Evolutionary conservation across 2,113 vertebrate species (phyloP).

Genomic region (Labrus mixtus): DNA sequence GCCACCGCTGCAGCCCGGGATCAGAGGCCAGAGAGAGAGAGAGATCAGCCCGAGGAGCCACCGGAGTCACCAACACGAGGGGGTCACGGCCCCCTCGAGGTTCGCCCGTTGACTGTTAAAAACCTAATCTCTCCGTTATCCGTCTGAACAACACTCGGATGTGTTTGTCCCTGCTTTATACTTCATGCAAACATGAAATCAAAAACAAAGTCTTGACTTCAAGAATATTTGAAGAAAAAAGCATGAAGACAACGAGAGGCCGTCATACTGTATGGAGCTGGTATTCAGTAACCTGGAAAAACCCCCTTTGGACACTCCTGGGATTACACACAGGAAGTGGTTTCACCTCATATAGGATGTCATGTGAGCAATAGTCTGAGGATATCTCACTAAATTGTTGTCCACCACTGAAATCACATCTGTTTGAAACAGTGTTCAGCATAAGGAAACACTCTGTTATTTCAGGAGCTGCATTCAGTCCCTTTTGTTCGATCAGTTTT

Average conservation of each 20-base stretch:
- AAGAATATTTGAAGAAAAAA: not conserved
- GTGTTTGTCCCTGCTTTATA: not conserved
- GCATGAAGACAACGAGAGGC: not conserved
- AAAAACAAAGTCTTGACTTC: not conserved
- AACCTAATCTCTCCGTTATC: constrained; percentile 1
- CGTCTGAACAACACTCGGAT: not conserved
- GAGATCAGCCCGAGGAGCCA: constrained; percentile 24
- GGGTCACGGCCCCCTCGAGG: constrained; percentile 20
- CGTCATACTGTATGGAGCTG: not conserved
- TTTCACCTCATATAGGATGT: not conserved
- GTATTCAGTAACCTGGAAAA: not conserved
- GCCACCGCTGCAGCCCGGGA: constrained; percentile 63
- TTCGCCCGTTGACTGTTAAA: constrained; percentile 6
- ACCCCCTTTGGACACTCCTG: not conserved
- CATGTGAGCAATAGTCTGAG: not conserved
- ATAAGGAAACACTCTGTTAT: not conserved
- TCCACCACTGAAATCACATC: not conserved
- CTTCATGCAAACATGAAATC: not conserved
- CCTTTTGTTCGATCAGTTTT: not conserved
- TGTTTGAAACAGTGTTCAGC: not conserved
- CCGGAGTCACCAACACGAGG: constrained; percentile 15
- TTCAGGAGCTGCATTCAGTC: constrained; percentile 14
- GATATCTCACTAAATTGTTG: not conserved
- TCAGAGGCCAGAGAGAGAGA: constrained; percentile 60
- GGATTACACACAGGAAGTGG: not conserved